A percentile compares a stretch with the other conserved stretches of the same genome.
These are phyloP conservation scores for Antennarius maculatus DNA, from an alignment of 2,797 vertebrate species.

Conservation along the genomic window DNA sequence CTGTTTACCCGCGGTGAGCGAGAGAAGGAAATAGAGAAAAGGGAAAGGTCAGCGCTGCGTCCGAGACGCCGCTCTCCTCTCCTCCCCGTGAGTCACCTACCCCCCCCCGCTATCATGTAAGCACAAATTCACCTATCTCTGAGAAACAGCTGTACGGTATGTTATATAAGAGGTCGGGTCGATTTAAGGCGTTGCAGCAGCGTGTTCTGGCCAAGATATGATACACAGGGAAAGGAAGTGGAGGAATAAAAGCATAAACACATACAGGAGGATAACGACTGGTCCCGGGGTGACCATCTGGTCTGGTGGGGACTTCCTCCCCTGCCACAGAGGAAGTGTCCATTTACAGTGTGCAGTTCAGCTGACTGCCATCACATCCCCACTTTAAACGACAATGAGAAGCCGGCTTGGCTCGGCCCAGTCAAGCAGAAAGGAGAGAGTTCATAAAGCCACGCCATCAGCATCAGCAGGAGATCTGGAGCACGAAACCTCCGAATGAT, in stretches of 20 bases:
- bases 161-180: conserved; percentile 64
- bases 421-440: conserved; percentile 69
- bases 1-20: conserved; percentile 63
- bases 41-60: conserved; percentile 71
- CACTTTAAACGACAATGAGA: conserved; percentile 54
- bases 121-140: conserved; percentile 28
- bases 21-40: conserved; percentile 34
- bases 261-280: conserved; percentile 37
- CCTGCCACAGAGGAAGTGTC: conserved; percentile 73
- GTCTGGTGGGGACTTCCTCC: conserved; percentile 70
- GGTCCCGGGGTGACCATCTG: conserved; percentile 73
- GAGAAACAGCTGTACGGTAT: conserved; percentile 37
- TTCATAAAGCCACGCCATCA: conserved; percentile 59
- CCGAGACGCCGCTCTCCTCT: conserved; percentile 65
- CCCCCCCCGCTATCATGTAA: conserved; percentile 52
- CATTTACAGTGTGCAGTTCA: conserved; percentile 70
- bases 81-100: conserved; percentile 70
- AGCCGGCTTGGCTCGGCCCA: conserved; percentile 40
- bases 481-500: conserved; percentile 36
- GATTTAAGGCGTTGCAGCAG: conserved; percentile 70
- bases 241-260: conserved; percentile 39
- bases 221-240: conserved; percentile 28
- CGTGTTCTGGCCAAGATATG: conserved; percentile 35
- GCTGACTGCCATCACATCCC: conserved; percentile 68
- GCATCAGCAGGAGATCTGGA: conserved; percentile 49